phyloP scores from a whole-genome alignment of 2,113 vertebrate species.

The Nansenia antarctica region DNA sequence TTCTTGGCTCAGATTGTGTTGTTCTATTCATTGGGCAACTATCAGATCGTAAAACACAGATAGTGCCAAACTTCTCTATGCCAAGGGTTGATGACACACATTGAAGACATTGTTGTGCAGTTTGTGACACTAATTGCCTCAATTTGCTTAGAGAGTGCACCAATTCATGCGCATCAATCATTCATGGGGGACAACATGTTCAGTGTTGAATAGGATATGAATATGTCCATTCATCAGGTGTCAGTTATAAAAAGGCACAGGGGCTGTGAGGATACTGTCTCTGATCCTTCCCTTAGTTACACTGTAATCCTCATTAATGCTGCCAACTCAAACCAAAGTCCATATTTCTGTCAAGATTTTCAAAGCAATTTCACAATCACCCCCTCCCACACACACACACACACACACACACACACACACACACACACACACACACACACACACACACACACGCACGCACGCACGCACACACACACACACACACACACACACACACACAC shows the following conservation, averaged over 20 bases:
- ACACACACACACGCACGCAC: neutral
- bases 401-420: neutral
- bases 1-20: neutral
- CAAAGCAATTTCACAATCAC: slow-evolving; percentile 60
- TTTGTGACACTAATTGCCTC: neutral
- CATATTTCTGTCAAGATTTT: slow-evolving; percentile 54
- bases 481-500: neutral
- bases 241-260: neutral
- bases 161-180: no score
- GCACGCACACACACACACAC: neutral
- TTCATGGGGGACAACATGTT: no score
- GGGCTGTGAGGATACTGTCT: neutral
- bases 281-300: slow-evolving; percentile 46
- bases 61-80: neutral
- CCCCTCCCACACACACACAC: neutral
- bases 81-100: slow-evolving; percentile 4
- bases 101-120: neutral
- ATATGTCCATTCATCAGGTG: no score
- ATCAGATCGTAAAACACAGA: slow-evolving; percentile 8
- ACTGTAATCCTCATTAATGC: slow-evolving; percentile 47
- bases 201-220: no score
- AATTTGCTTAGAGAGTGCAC: no score
- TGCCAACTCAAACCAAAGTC: slow-evolving; percentile 74
- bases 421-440: neutral
- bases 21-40: slow-evolving; percentile 17